phyloP scores from a whole-genome alignment of 1,140 invertebrate species.

The Rhizoglyphus robini region DNA sequence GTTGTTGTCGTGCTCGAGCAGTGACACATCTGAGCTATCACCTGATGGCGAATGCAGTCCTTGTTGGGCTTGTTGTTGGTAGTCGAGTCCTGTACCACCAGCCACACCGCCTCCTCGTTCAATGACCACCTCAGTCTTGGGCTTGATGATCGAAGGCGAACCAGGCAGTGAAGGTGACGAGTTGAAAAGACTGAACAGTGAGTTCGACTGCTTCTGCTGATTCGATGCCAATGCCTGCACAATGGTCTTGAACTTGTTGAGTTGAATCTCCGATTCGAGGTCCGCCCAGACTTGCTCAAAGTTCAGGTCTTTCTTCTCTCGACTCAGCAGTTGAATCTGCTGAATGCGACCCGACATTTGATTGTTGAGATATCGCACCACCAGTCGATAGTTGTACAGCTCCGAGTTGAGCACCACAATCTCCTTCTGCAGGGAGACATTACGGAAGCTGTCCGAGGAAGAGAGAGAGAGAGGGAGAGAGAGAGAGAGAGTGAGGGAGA shows the following conservation, averaged over 20 bases:
- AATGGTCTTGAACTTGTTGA: conserved; percentile 68
- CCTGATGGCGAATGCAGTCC: neutral
- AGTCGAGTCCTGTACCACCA: neutral
- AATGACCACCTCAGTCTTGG: neutral
- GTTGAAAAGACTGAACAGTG: neutral
- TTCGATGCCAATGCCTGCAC: conserved; percentile 44
- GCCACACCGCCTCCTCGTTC: neutral
- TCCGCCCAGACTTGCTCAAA: conserved; percentile 68
- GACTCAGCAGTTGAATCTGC: conserved; percentile 62
- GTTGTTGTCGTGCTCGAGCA: neutral
- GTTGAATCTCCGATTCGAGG: conserved; percentile 66
- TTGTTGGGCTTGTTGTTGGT: neutral
- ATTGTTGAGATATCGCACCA: conserved; percentile 72
- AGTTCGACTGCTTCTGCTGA: conserved; percentile 39
- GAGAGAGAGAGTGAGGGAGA: too few species aligned
- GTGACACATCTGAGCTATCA: neutral
- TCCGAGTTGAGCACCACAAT: conserved; percentile 60
- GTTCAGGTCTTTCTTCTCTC: conserved; percentile 57
- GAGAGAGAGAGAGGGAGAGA: too few species aligned
- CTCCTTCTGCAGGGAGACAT: conserved; percentile 27
- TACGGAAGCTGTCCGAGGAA: neutral
- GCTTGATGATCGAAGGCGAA: neutral
- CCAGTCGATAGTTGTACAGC: conserved; percentile 62
- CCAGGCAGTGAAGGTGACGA: neutral
- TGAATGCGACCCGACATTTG: conserved; percentile 72